These are phyloP conservation scores for Myotis myotis DNA, from an alignment of 2,797 vertebrate genomes.

Conservation along the genomic window DNA sequence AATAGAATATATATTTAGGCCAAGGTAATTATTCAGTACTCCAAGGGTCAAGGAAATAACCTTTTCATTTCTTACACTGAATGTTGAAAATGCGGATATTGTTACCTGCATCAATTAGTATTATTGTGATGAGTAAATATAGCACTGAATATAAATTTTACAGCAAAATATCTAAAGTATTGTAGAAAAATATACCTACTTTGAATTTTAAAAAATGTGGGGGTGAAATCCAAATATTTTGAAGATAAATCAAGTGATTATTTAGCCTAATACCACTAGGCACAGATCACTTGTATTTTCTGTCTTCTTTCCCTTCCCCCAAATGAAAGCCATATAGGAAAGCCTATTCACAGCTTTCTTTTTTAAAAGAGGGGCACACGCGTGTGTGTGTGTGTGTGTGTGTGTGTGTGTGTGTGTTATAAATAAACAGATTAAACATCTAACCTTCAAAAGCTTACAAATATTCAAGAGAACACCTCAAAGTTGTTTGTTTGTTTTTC, in stretches of 20 bases:
- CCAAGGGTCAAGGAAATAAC: background rate
- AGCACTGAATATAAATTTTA: background rate
- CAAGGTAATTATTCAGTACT: background rate
- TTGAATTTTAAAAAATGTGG: background rate
- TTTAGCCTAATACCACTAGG: background rate
- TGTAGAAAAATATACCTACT: background rate
- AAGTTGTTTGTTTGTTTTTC: background rate
- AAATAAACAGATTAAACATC: background rate
- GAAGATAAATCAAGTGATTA: background rate
- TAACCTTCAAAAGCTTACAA: fast-evolving
- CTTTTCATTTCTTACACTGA: background rate
- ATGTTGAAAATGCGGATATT: background rate
- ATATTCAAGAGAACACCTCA: background rate
- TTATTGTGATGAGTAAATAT: background rate
- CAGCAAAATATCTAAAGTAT: background rate
- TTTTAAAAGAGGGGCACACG: background rate
- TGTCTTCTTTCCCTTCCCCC: background rate
- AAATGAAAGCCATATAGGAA: background rate
- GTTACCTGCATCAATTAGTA: background rate
- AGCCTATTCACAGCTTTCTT: background rate
- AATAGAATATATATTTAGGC: background rate
- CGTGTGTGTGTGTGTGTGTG: background rate
- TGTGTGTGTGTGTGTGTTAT: background rate
- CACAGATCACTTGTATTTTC: background rate
- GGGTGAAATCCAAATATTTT: background rate